A percentile compares a stretch with the other conserved stretches of the same genome.
phyloP scores from a whole-genome alignment of 2,113 vertebrate species.

The Thunnus thynnus region DNA sequence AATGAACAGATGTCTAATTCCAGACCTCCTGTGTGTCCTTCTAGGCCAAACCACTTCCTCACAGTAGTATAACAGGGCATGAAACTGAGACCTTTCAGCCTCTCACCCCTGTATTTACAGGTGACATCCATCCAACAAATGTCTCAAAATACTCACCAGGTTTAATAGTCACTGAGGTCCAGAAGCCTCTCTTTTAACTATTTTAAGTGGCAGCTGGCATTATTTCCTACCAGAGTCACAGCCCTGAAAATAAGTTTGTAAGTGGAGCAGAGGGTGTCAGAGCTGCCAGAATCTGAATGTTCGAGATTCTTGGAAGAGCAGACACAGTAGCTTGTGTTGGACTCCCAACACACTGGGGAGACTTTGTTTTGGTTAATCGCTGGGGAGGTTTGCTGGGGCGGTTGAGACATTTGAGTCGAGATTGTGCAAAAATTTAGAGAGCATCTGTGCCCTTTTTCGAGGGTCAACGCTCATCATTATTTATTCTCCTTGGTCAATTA shows the following conservation, averaged over 20 bases:
- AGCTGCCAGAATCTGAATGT: conserved; percentile 43
- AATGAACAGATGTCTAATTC: conserved; percentile 68
- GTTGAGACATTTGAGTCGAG: conserved; percentile 18
- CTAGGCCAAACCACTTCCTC: conserved; percentile 67
- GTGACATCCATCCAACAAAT: conserved; percentile 38
- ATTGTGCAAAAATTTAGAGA: conserved; percentile 26
- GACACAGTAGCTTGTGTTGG: conserved; percentile 3
- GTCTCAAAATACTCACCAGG: conserved; percentile 33
- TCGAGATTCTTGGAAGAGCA: conserved; percentile 50
- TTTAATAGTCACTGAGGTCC: conserved; percentile 18
- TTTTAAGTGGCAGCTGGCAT: conserved; percentile 51
- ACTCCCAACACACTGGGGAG: not conserved
- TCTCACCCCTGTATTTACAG: conserved; percentile 40
- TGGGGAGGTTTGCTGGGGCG: conserved; percentile 9
- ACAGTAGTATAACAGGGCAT: conserved; percentile 33
- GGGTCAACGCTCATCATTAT: conserved; percentile 22
- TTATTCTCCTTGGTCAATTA: conserved; percentile 41
- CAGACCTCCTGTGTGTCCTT: conserved; percentile 40
- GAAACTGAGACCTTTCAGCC: conserved; percentile 34
- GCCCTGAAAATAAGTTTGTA: conserved; percentile 49
- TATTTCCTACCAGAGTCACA: conserved; percentile 58
- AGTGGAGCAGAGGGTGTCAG: conserved; percentile 18
- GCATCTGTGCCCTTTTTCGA: conserved; percentile 14
- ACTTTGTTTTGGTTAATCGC: not conserved
- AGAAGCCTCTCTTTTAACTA: conserved; percentile 27